Evolutionary conservation across 2,797 vertebrate species (phyloP).

Genomic region (Cynopterus sphinx): DNA sequence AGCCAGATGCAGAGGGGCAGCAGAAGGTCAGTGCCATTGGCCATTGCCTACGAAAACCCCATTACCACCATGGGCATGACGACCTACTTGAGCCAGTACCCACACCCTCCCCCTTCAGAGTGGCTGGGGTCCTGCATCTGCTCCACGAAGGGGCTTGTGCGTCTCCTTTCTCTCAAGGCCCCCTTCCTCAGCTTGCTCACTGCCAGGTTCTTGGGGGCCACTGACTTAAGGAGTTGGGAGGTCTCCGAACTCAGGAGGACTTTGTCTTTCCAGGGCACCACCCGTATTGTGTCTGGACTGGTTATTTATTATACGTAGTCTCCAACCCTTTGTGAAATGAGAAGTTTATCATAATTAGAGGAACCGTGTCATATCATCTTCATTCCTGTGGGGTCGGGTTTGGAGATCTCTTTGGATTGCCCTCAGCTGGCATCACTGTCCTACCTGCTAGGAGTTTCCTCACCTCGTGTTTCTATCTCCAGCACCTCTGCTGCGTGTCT

Average conservation of each 20-base stretch:
- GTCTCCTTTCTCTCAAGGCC: neutral
- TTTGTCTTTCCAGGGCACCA: neutral
- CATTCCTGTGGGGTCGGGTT: neutral
- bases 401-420: neutral
- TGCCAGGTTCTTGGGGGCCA: neutral
- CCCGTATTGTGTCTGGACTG: accelerated
- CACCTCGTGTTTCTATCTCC: too few relatives aligned
- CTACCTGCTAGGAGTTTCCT: neutral
- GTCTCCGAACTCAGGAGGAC: neutral
- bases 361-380: neutral
- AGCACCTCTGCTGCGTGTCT: neutral
- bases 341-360: neutral
- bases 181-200: neutral
- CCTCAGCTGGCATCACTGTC: neutral
- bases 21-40: neutral
- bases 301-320: neutral
- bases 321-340: neutral
- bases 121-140: neutral
- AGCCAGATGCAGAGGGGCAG: constrained; percentile 41
- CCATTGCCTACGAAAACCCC: neutral
- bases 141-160: neutral
- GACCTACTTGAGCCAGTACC: neutral
- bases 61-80: neutral
- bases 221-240: too few relatives aligned
- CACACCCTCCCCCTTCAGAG: neutral